phyloP scores from a whole-genome alignment of 2,888 invertebrate species.

The Smittia aterrima region DNA sequence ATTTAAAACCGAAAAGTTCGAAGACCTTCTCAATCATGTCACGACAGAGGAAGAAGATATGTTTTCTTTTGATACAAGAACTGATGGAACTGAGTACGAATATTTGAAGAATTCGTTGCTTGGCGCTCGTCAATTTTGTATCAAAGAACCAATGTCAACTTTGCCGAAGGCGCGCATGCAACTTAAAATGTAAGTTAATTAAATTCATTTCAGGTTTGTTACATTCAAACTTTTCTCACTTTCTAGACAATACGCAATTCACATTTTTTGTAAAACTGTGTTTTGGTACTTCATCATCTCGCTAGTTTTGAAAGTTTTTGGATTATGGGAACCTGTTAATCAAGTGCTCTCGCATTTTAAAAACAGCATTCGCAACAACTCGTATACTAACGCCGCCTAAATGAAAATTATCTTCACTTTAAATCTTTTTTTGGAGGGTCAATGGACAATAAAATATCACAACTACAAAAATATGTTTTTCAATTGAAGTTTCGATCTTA shows the following conservation, averaged over 20 bases:
- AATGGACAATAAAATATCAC: too few relatives aligned
- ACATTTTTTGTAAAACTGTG: not conserved
- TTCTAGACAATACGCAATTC: constrained; percentile 26
- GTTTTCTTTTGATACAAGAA: constrained; percentile 13
- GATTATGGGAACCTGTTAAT: constrained; percentile 15
- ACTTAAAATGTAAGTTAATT: constrained; percentile 64
- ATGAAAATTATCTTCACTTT: too few relatives aligned
- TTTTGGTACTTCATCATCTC: constrained; percentile 30
- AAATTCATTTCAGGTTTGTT: not conserved
- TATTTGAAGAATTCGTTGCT: constrained; percentile 76
- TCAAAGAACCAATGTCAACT: constrained; percentile 79
- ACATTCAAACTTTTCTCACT: not conserved
- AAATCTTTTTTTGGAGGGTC: too few relatives aligned
- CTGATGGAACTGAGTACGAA: not conserved
- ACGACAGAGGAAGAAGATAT: constrained; percentile 8
- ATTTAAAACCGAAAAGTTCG: constrained; percentile 70
- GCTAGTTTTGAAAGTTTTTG: not conserved
- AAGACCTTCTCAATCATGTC: not conserved
- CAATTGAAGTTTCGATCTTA: too few relatives aligned
- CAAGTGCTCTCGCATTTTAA: not conserved
- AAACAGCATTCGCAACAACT: not conserved
- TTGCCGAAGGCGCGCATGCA: constrained; percentile 72
- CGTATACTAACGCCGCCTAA: too few relatives aligned
- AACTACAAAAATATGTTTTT: too few relatives aligned
- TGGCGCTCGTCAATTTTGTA: constrained; percentile 79